Base-by-base conservation (phyloP, 2,888 invertebrate genomes). In the Calliscelio sp. region DNA sequence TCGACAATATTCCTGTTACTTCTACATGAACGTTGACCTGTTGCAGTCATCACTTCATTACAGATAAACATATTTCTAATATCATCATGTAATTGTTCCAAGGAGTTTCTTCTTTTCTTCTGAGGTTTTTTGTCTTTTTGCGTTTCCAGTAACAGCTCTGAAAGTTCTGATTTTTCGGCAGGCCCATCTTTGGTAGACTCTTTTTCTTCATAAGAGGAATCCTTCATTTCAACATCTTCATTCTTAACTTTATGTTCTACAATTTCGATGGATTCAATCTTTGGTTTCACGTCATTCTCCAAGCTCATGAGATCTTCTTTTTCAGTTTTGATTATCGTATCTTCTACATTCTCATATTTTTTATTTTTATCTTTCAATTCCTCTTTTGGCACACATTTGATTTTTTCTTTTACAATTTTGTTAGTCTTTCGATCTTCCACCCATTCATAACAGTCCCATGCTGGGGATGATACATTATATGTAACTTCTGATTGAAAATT, bases 51-150 rank as follows among this genome's bases (percentile, higher is more conserved):
- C 1, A 96, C 94, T 32, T 95, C 95, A 85, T 95, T 94, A 85
- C 94, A 94, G 70, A 96, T 95, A 88, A 96, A 96, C 95, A 96
- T 96, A 89, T 96, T 96, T 87, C 95, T 94, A 49, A 96, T 95
- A 86, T 96, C 96, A 84, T 95, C 95, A 86, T 96, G 96, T 1
- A 96, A 93, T 90, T 94, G 94, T 88, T 95, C 94, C 59, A 96
- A 90, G 88, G 96, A 96, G 71, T 94, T 94, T 38, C 93, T 89
- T 75, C 90, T 90, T 32, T 89, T 87, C 61, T 86, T 87, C 1
- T 44, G 35, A 2, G 65, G 49, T 10, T 59, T 7, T 25, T 83
- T 59, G n/a, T n/a, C n/a, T n/a, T n/a, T n/a, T n/a, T n/a, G n/a
- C n/a, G n/a, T n/a, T n/a, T n/a, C n/a, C n/a, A n/a, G n/a, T 61